Base-by-base conservation (phyloP, 53 echinoderm and acorn worm species). In the Temnopleurus reevesii region DNA sequence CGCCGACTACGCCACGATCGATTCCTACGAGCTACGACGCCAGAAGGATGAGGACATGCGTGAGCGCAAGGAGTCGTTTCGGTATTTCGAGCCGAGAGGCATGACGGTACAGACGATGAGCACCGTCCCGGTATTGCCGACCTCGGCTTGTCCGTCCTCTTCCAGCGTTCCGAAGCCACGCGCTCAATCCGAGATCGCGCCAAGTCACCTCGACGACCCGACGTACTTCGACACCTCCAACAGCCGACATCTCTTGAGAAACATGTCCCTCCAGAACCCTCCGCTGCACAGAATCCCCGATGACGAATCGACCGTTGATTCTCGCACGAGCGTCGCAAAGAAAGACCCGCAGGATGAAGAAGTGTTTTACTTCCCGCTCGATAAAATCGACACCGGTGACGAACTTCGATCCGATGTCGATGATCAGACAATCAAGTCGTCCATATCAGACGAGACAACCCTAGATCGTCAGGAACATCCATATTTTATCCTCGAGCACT, bases 1-100 rank as follows among this genome's bases (percentile, higher is more conserved):
- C 19, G 79, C 27, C n/a, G 79, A 79, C 49, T 79, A 79, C 27
- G 79, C 79, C 27, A 79, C 79, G 12, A 79, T 79, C 15, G 79
- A 79, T 24, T 79, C 79, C 36, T 79, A 46, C 12, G 29, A 79
- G 46, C 30, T 79, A 18, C 45, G 46, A 9, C 49, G 30, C 43
- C 13, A 29, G 29, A 79, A 79, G 23, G 24, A 4, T 12, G 28
- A 79, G 10, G 79, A 47, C 10, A 41, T 10, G 3, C 36, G 71
- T 1, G 71, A 71, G 41, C 79, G 49, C 2, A 49, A 79, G 19
- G 30, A 79, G 8, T 49, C 79, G 27, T 28, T 46, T 18, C 79
- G 79, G 12, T 79, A 79, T 27, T 30, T 29, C 28, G 46, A 79
- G 46, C 79, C 79, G 13, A 79, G 41, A 2, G 21, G 41, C 12